phyloP scores from a whole-genome alignment of 2,797 vertebrate species.

The Fistularia commersonii region DNA sequence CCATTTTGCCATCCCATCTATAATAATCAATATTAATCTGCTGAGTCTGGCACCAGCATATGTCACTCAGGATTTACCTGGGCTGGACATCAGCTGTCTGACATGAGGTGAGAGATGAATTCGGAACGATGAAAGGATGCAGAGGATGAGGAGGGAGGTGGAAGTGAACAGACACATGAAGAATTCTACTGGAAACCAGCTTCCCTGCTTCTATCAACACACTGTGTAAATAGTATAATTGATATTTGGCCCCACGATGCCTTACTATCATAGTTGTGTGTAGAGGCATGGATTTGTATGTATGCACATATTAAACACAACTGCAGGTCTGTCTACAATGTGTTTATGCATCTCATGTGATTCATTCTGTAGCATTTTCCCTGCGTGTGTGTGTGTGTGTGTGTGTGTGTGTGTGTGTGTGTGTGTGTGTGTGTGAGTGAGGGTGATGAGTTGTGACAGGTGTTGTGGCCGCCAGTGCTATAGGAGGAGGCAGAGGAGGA shows the following conservation, averaged over 20 bases:
- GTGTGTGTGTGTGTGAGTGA: constrained; percentile 65
- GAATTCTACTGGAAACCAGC: no score
- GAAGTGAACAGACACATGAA: no score
- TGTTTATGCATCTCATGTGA: constrained; percentile 39
- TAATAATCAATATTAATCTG: no score
- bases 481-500: constrained; percentile 71
- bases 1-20: no score
- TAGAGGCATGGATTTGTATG: constrained; percentile 17
- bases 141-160: not conserved
- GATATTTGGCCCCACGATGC: constrained; percentile 44
- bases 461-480: constrained; percentile 84
- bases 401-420: constrained; percentile 14
- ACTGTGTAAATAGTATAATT: no score
- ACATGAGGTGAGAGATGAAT: constrained; percentile 5
- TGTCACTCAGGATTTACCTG: constrained; percentile 35
- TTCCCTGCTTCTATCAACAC: no score
- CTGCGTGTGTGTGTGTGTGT: constrained; percentile 7
- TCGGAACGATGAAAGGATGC: constrained; percentile 4
- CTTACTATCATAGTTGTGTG: constrained; percentile 62
- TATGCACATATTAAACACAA: constrained; percentile 24
- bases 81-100: constrained; percentile 28
- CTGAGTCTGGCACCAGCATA: no score
- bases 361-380: constrained; percentile 25
- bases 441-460: constrained; percentile 89
- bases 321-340: constrained; percentile 19